Evolutionary conservation across 1,140 invertebrate genomes (phyloP), one percentile per base, ranked within the genome.

Genomic region (Planococcus citri): DNA sequence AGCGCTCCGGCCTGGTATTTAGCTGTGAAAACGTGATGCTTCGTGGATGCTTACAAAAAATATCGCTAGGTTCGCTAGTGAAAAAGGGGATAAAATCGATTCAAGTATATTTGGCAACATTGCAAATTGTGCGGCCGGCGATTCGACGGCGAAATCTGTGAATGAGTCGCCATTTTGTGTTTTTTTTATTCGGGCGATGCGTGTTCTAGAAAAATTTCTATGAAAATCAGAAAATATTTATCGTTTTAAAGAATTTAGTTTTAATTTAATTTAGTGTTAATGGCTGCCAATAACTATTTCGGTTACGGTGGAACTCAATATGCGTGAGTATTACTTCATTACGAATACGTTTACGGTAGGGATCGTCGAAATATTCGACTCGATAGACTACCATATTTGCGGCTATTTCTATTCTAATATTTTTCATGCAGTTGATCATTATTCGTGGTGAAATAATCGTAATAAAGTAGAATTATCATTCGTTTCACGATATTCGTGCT

Each of bases 251-350:
- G n/a, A n/a, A n/a, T 27, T 25, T 24, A 64, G 21, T 64, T 64
- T 27, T 25, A 6, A 27, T 64, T 25, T 4, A 64, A 64, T 64
- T 64, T 24, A 64, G 3, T 64, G 2, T 64, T 64, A 64, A 64
- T 64, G 60, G 60, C 60, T 64, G 25, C 60, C 10, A 64, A 64
- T 64, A 64, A 64, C 25, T 64, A 64, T 64, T 64, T 64, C 24
- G 20, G 60, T 64, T 64, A 64, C 60, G 25, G 60, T 25, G 60
- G 60, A 64, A 64, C 60, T 22, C 60, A 64, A 20, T 64, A 64
- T 17, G 60, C 60, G 60, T 64, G 24, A 64, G 60, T 64, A 64
- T 64, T 60, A 37, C 21, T 58, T 58, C 22, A 25, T 64, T 64
- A 2, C 22, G n/a, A n/a, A n/a, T n/a, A n/a, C n/a, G n/a, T n/a